Conservation (phyloP, 2,113 vertebrate species). For the Ascaphus truei region DNA sequence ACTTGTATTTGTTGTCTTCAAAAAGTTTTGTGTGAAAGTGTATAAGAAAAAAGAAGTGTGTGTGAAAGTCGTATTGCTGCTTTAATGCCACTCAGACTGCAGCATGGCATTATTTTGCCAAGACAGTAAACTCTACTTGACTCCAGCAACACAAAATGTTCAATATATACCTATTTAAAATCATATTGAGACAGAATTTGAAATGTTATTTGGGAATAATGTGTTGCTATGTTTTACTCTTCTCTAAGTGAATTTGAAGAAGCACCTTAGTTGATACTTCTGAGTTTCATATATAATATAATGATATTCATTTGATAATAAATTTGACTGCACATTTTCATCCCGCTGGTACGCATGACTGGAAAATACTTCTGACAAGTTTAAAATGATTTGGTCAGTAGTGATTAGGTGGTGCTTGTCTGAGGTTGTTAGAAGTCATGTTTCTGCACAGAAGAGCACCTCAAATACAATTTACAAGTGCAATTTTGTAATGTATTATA, state of each 20-base stretch:
- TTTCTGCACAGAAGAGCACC: slow-evolving; percentile 26
- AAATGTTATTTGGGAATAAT: slow-evolving; percentile 34
- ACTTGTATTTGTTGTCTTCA: too few species aligned
- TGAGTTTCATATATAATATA: slow-evolving; percentile 35
- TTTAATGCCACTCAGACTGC: not conserved
- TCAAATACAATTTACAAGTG: slow-evolving; percentile 30
- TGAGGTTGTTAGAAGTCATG: slow-evolving; percentile 36
- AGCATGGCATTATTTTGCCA: not conserved
- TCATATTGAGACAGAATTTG: slow-evolving; percentile 11
- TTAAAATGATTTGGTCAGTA: slow-evolving; percentile 39
- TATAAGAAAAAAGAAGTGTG: too few species aligned
- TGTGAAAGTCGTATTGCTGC: too few species aligned
- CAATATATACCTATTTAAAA: slow-evolving; percentile 14
- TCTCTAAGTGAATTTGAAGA: slow-evolving; percentile 31
- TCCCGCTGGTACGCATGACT: slow-evolving; percentile 33
- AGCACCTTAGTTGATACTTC: slow-evolving; percentile 15
- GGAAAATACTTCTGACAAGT: slow-evolving; percentile 37
- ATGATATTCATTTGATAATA: slow-evolving; percentile 36
- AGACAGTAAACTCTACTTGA: not conserved
- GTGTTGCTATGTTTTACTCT: slow-evolving; percentile 31
- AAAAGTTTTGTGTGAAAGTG: too few species aligned
- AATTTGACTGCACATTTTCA: slow-evolving; percentile 28
- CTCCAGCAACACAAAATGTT: not conserved
- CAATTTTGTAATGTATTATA: slow-evolving; percentile 19
- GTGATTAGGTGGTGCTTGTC: slow-evolving; percentile 27